Evolutionary conservation across 64 coral and sea anemone species (phyloP), one percentile per base, ranked within the genome.

Genomic region (Porites lutea): DNA sequence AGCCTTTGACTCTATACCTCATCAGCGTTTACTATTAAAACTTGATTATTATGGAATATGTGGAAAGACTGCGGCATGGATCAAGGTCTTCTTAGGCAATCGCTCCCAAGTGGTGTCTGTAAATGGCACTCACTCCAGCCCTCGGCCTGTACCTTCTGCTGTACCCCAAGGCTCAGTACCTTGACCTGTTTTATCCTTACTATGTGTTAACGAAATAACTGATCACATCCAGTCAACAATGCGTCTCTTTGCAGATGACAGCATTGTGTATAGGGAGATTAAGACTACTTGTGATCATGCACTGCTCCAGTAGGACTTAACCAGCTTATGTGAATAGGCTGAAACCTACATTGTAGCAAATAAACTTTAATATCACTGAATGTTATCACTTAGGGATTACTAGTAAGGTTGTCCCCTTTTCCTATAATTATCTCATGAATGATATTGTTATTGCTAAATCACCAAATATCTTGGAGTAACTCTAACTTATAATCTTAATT

Each of bases 371-470:
- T 64, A 18, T 90, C 15, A 79, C 58, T 5, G 81, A 90, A 80
- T 90, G 76, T 37, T 90, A 90, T 90, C 88, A 91, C 27, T 60
- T 83, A 27, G 89, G 78, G 6, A 54, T 91, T 59, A 90, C 89
- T n/a, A 52, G 23, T 23, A 91, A 91, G 71, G 37, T 72, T 82
- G 14, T 52, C 5, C 89, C 79, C 6, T 12, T 84, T 68, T 44
- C 45, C 43, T 68, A 68, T 9, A 79, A 50, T 19, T 90, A 81
- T 45, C 2, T 23, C 12, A 49, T 90, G 77, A 54, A 90, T 90
- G 57, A 70, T 47, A 60, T 79, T 18, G 37, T n/a, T 89, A 89
- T 89, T 37, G 64, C 88, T 58, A 78, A 52, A 81, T 60, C 53
- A 67, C 76, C 16, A 69, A 79, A 46, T 90, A 66, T 22, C 62